Percentiles rank a stretch among this genome's conserved stretches.
Conservation (phyloP, 2,888 invertebrate species). For the Saturnia japonica region DNA sequence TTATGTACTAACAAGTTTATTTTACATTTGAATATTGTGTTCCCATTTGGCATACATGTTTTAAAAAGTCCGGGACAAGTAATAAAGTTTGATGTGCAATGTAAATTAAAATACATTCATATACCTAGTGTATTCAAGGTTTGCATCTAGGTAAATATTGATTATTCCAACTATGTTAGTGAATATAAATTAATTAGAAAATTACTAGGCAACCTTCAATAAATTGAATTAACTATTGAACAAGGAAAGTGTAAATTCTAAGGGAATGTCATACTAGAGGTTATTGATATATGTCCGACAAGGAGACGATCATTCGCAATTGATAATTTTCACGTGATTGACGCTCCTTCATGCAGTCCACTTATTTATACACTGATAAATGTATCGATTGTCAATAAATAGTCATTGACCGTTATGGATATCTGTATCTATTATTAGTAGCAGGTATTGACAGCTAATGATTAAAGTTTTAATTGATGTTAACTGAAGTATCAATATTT, state of each 20-base stretch:
- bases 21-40: too few species aligned
- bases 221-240: constrained; percentile 8
- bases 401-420: not conserved
- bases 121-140: constrained; percentile 7
- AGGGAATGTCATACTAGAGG: constrained; percentile 6
- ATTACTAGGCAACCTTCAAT: constrained; percentile 4
- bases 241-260: constrained; percentile 10
- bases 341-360: not conserved
- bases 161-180: not conserved
- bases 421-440: not conserved
- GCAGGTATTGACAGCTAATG: not conserved
- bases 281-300: constrained; percentile 1
- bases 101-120: not conserved
- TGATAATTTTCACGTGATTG: not conserved
- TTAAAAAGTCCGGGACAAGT: not conserved
- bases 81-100: not conserved
- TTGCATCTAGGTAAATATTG: not conserved
- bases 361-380: constrained; percentile 1
- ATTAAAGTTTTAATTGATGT: not conserved
- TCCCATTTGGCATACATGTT: not conserved
- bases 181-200: constrained; percentile 8
- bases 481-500: not conserved
- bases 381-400: not conserved
- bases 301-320: not conserved
- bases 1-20: too few species aligned